Evolutionary conservation across 2,113 vertebrate species (phyloP).

Genomic region (Alouatta palliata): DNA sequence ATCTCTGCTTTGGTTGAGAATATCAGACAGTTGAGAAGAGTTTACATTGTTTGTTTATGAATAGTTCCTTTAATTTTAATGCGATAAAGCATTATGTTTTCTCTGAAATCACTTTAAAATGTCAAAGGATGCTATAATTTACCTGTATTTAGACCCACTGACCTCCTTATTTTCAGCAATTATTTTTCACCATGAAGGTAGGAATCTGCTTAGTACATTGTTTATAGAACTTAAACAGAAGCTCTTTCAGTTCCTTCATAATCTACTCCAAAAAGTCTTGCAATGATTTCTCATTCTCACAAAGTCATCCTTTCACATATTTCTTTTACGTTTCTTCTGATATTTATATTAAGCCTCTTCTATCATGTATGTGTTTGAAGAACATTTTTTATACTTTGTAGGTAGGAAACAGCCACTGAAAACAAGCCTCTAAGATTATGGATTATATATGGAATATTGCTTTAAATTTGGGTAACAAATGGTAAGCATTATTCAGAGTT

Average conservation of each 20-base stretch:
- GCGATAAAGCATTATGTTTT: slow-evolving; percentile 1
- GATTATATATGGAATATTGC: neutral
- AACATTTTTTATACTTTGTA: slow-evolving; percentile 14
- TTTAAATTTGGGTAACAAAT: slow-evolving; percentile 53
- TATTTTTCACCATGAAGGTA: neutral
- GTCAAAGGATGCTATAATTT: neutral
- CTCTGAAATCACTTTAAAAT: slow-evolving; percentile 41
- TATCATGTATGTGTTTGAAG: slow-evolving; percentile 18
- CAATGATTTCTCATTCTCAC: slow-evolving; percentile 47
- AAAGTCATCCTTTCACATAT: slow-evolving; percentile 36
- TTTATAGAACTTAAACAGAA: neutral
- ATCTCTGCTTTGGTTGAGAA: neutral
- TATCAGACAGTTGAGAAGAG: neutral
- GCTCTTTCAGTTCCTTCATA: neutral
- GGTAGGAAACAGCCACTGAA: slow-evolving; percentile 4
- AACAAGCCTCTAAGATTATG: slow-evolving; percentile 2
- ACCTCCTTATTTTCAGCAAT: neutral
- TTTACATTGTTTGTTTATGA: neutral
- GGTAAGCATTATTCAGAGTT: slow-evolving; percentile 40
- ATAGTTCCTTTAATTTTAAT: neutral
- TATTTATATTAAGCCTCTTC: slow-evolving; percentile 28
- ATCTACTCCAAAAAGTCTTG: slow-evolving; percentile 36
- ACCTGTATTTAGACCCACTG: neutral
- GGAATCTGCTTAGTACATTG: neutral
- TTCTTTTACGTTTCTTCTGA: slow-evolving; percentile 49